phyloP scores from a whole-genome alignment of 2,113 vertebrate species.

The Peromyscus maniculatus region DNA sequence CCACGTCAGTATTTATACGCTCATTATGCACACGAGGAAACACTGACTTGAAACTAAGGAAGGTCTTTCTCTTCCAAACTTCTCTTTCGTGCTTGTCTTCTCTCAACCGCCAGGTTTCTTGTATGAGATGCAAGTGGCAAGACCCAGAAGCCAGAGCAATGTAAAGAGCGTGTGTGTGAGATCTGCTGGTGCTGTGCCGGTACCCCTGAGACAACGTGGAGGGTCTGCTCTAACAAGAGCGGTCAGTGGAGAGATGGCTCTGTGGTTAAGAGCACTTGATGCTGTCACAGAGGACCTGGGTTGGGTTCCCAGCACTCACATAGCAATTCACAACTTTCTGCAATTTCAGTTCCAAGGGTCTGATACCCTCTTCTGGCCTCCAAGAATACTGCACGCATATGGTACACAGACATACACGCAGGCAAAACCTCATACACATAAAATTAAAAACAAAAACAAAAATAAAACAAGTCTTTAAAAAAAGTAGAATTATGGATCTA shows the following conservation, averaged over 20 bases:
- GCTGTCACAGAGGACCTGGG: neutral
- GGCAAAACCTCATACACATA: neutral
- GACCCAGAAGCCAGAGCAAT: neutral
- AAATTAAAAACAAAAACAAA: neutral
- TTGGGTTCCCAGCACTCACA: neutral
- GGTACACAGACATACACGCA: neutral
- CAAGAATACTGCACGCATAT: neutral
- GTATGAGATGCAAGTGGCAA: neutral
- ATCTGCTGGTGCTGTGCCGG: neutral
- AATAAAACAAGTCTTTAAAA: neutral
- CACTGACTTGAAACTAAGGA: neutral
- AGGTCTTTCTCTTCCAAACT: neutral
- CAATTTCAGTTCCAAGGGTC: neutral
- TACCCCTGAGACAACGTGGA: neutral
- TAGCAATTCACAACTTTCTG: neutral
- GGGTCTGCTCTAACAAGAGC: neutral
- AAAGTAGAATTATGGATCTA: neutral
- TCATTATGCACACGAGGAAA: neutral
- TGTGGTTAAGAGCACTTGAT: neutral
- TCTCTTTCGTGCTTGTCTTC: neutral
- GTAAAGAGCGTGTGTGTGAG: neutral
- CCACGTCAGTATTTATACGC: neutral
- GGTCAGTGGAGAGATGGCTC: neutral
- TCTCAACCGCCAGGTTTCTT: neutral
- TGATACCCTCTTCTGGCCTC: neutral